These are phyloP conservation scores for Macrostomum cliftonense DNA, from an alignment of 2,888 invertebrate genomes.

Conservation along the genomic window DNA sequence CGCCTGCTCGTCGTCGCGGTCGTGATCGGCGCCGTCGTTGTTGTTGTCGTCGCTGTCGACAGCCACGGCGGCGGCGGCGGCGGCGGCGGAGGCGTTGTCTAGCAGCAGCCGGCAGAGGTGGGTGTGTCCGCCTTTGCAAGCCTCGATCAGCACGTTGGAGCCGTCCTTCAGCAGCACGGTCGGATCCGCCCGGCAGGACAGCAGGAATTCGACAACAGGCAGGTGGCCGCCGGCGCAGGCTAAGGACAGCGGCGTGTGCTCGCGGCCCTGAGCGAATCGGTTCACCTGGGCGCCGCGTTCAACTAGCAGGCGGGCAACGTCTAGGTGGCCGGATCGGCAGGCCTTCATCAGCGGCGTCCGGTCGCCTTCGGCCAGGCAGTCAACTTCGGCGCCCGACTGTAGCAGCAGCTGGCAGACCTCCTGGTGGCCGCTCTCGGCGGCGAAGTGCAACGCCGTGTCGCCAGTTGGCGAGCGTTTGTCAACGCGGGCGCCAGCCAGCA, in stretches of 20 bases:
- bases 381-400: slow-evolving; percentile 70
- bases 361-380: slow-evolving; percentile 88
- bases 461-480: slow-evolving; percentile 82
- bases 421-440: slow-evolving; percentile 94
- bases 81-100: slow-evolving; percentile 83
- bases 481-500: slow-evolving; percentile 76
- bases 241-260: slow-evolving; percentile 83
- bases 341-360: slow-evolving; percentile 96
- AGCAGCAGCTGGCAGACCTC: slow-evolving; percentile 68
- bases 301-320: slow-evolving; percentile 78
- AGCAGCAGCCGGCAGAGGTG: slow-evolving; percentile 78
- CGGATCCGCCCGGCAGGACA: slow-evolving; percentile 77
- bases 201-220: slow-evolving; percentile 67
- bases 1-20: slow-evolving; percentile 81
- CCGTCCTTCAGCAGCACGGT: slow-evolving; percentile 92
- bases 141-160: slow-evolving; percentile 93
- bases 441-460: slow-evolving; percentile 85
- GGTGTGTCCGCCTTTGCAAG: slow-evolving; percentile 89
- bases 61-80: slow-evolving; percentile 53
- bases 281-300: slow-evolving; percentile 54
- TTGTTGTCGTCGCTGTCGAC: slow-evolving; percentile 95
- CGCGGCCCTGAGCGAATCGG: slow-evolving; percentile 61
- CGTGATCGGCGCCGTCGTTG: slow-evolving; percentile 93
- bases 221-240: slow-evolving; percentile 91
- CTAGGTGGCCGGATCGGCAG: slow-evolving; percentile 79